These are phyloP conservation scores for Agrotis exclamationis DNA, from an alignment of 2,888 invertebrate genomes.

Conservation along the genomic window DNA sequence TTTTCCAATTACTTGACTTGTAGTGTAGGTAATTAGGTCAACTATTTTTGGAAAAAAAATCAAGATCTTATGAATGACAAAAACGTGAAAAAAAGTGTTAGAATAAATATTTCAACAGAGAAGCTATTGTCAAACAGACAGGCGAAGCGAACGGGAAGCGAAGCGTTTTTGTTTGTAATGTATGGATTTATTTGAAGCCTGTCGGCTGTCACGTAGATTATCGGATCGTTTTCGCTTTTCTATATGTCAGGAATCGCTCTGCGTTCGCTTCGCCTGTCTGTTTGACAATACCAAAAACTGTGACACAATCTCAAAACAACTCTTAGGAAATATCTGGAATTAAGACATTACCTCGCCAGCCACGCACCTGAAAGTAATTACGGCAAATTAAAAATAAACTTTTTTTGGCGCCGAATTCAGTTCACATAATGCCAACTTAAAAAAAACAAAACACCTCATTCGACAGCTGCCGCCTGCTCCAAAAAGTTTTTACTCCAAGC, in stretches of 20 bases:
- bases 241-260: too few species aligned
- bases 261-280: too few species aligned
- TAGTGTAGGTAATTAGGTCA: neutral
- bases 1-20: neutral
- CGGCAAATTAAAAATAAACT: constrained; percentile 4
- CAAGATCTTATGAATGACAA: too few species aligned
- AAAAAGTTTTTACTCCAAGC: constrained; percentile 24
- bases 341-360: neutral
- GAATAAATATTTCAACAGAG: too few species aligned
- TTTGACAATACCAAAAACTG: neutral
- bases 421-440: constrained; percentile 3
- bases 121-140: too few species aligned
- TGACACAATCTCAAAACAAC: neutral
- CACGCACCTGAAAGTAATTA: constrained; percentile 13
- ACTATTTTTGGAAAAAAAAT: neutral
- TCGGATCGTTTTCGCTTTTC: too few species aligned
- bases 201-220: too few species aligned
- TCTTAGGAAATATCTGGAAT: neutral
- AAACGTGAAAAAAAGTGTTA: too few species aligned
- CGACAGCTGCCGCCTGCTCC: constrained; percentile 49
- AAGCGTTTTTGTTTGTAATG: too few species aligned
- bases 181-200: too few species aligned
- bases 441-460: constrained; percentile 13
- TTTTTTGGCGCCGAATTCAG: neutral
- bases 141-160: too few species aligned